These are phyloP conservation scores for Albula glossodonta DNA, from an alignment of 2,113 vertebrate genomes.

Conservation along the genomic window DNA sequence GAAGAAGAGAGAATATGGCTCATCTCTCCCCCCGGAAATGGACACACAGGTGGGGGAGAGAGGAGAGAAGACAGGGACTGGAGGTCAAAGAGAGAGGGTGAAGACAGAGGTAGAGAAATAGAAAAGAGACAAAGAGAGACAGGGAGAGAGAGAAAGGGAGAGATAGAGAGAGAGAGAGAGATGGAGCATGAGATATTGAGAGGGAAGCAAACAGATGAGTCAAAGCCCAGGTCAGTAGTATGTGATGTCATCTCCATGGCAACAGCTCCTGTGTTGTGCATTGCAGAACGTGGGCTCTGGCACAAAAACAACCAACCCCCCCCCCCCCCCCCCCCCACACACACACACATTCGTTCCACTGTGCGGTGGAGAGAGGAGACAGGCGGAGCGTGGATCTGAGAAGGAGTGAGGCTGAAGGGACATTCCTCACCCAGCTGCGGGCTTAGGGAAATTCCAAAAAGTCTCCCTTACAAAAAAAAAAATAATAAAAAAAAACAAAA, in stretches of 20 bases:
- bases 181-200: neutral
- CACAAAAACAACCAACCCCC: neutral
- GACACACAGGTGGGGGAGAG: neutral
- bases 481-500: neutral
- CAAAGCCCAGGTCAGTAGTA: neutral
- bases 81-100: neutral
- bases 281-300: neutral
- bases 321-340: neutral
- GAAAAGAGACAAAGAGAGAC: neutral
- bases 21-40: neutral
- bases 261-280: neutral
- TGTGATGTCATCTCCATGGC: neutral
- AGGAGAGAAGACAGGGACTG: neutral
- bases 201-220: neutral
- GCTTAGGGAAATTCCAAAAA: constrained; percentile 3
- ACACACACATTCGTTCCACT: neutral
- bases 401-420: neutral
- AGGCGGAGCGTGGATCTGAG: neutral
- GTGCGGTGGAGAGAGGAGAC: neutral
- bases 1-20: too few species aligned
- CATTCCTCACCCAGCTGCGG: neutral
- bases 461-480: neutral
- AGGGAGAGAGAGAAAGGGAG: neutral
- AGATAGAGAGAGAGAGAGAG: neutral
- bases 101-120: neutral